phyloP scores from a whole-genome alignment of 1,140 invertebrate species.

The Trichomalopsis sarcophagae region DNA sequence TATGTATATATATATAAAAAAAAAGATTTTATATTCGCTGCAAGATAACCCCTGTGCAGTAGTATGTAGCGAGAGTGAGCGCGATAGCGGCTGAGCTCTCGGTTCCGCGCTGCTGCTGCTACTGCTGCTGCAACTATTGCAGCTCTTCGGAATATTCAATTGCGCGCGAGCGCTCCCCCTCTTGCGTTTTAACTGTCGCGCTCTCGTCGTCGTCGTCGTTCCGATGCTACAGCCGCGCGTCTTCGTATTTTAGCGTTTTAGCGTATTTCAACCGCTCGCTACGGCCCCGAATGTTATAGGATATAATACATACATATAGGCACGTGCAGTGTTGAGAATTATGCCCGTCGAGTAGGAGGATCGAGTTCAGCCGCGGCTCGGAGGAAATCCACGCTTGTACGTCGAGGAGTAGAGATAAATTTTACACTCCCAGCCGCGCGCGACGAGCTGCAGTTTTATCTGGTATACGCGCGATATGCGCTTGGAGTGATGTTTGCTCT shows the following conservation, averaged over 20 bases:
- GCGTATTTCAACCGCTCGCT: background rate
- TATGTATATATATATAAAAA: background rate
- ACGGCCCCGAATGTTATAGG: background rate
- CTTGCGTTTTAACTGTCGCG: background rate
- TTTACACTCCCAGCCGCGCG: conserved; percentile 11
- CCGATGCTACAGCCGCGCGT: background rate
- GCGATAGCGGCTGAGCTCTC: background rate
- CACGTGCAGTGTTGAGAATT: too few relatives aligned
- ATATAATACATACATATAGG: too few relatives aligned
- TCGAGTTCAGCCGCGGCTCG: too few relatives aligned
- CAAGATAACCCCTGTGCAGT: background rate
- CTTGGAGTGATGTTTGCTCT: too few relatives aligned
- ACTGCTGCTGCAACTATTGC: background rate
- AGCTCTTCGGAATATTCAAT: background rate
- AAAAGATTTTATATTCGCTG: background rate
- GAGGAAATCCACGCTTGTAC: too few relatives aligned
- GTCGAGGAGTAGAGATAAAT: conserved; percentile 8
- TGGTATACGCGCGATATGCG: too few relatives aligned
- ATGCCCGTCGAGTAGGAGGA: background rate
- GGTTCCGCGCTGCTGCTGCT: background rate
- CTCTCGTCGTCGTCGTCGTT: too few relatives aligned
- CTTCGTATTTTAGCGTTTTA: background rate
- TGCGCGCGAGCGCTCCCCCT: background rate
- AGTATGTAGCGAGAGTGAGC: background rate
- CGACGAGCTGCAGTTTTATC: background rate